Evolutionary conservation across 1,140 invertebrate species (phyloP), one percentile per base, ranked within the genome.

Genomic region (Apis laboriosa): DNA sequence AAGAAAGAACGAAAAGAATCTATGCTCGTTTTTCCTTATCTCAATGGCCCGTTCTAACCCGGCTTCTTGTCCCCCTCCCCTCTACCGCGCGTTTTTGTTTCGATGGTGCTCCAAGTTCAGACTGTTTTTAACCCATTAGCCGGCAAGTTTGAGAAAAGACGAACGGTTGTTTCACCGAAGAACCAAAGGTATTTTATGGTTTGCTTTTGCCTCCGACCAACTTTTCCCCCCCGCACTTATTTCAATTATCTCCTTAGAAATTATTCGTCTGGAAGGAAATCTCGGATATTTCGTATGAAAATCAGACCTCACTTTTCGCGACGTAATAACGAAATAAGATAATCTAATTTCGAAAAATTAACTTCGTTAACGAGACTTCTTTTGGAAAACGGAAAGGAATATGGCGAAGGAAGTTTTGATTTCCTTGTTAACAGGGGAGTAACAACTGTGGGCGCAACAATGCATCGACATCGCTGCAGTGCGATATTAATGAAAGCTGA

Each of bases 401-500:
- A 11, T 60, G n/a, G 3, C 12, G 58, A n/a, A 60, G 19, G 4
- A 68, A 51, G n/a, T 21, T 13, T 49, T 1, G 12, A 1, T 13
- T 15, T 49, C 5, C 7, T 21, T n/a, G 7, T 13, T 68, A 49
- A 68, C 66, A 24, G 15, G 9, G 24, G 21, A 49, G 17, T 15
- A 9, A 64, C 28, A 28, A 43, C 2, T 15, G 28, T 17, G 63
- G 24, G 17, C 19, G 34, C 13, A 21, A 49, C 28, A n/a, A 11
- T 13, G 21, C 72, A 34, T 60, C 21, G 34, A 9, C 63, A 15
- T 43, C 17, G 17, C 11, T 11, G 21, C 21, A 19, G 66, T 19
- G 67, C 15, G 55, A 24, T 55, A n/a, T 72, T 80, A 80, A 80
- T 73, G 70, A 80, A 73, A 80, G 49, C 49, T 9, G 58, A 15